A percentile compares a stretch with the other conserved stretches of the same genome.
Conservation (phyloP, 2,113 vertebrate species). For the Python bivittatus region DNA sequence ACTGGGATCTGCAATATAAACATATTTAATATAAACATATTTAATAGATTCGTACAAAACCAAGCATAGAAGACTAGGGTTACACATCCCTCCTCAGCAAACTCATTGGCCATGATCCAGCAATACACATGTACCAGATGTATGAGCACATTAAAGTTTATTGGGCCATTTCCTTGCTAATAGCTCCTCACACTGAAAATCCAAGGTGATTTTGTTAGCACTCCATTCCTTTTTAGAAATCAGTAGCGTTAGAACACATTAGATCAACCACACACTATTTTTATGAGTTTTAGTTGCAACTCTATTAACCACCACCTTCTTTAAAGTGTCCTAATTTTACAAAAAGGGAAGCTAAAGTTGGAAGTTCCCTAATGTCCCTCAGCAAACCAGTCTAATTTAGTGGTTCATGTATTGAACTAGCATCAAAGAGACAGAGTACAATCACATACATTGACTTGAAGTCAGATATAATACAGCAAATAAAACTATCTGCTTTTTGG, state of each 20-base stretch:
- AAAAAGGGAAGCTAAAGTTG: not conserved
- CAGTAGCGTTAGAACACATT: not conserved
- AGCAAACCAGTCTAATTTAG: not conserved
- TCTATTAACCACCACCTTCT: not conserved
- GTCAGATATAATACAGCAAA: not conserved
- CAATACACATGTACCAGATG: not conserved
- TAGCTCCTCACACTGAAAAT: not conserved
- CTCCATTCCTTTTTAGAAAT: not conserved
- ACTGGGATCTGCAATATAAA: conserved; percentile 37
- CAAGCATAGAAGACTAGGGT: not conserved
- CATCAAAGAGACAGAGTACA: not conserved
- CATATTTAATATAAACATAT: conserved; percentile 39
- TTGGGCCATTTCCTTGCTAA: not conserved
- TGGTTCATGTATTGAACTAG: not conserved
- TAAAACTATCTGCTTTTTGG: not conserved
- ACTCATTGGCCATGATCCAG: conserved; percentile 35
- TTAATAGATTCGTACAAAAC: conserved; percentile 17
- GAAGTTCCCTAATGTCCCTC: not conserved
- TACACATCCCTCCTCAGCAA: conserved; percentile 20
- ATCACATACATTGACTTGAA: not conserved
- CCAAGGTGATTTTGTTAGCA: not conserved
- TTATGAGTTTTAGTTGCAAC: not conserved
- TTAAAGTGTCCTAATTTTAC: not conserved
- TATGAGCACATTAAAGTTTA: not conserved
- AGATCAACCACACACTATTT: not conserved